These are phyloP conservation scores for Mactra quadrangularis DNA, from an alignment of 1,140 invertebrate species.

Conservation along the genomic window DNA sequence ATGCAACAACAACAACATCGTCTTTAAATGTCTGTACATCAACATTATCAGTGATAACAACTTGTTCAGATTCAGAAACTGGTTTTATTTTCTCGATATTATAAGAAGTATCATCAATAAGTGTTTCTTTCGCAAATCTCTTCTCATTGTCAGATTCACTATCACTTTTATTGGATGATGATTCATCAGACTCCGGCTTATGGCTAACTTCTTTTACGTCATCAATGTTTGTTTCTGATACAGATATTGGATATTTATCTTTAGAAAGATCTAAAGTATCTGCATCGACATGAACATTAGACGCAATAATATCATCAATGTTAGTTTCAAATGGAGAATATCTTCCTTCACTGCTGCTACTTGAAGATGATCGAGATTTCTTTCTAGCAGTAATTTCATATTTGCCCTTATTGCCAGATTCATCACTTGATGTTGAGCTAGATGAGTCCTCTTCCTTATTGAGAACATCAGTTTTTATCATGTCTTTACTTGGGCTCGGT, in stretches of 20 bases:
- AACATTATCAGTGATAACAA: too few species aligned
- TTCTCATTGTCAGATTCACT: slow-evolving; percentile 15
- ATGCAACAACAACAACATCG: neutral
- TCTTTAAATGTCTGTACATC: neutral
- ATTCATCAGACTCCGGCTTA: neutral
- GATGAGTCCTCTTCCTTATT: too few species aligned
- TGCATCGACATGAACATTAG: neutral
- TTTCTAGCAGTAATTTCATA: too few species aligned
- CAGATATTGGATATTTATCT: neutral
- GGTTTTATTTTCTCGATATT: neutral
- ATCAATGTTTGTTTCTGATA: neutral
- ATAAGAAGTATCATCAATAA: neutral
- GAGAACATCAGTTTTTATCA: neutral
- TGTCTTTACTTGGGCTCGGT: too few species aligned
- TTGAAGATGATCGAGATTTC: too few species aligned
- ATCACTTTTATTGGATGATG: neutral
- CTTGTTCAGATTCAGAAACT: neutral
- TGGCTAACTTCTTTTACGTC: neutral
- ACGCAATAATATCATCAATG: too few species aligned
- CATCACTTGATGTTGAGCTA: too few species aligned
- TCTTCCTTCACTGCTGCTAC: neutral
- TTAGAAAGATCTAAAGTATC: too few species aligned
- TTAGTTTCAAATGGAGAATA: neutral
- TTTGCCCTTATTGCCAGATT: too few species aligned
- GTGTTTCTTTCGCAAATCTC: slow-evolving; percentile 4